Evolutionary conservation across 2,113 vertebrate genomes (phyloP), one percentile per base, ranked within the genome.

Genomic region (Stomatorhinus ivindoensis): DNA sequence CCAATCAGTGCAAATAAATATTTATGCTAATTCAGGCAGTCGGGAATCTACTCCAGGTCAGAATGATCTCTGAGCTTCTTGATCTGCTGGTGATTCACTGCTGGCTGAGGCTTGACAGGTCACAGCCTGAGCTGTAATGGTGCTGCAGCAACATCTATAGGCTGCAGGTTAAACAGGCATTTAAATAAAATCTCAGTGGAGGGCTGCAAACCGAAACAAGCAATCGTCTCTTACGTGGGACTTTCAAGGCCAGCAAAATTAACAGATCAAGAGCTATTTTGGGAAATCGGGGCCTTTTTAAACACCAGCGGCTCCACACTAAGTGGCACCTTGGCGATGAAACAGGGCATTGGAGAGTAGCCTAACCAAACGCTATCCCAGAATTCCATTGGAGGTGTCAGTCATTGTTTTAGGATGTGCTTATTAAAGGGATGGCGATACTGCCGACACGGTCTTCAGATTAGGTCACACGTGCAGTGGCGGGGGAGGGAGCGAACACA

Each of bases 1-100:
- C 73, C 10, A 89, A 94, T 94, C 91, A 87, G 93, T 93, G 92
- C 89, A 90, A 91, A 92, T 89, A 89, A 89, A 91, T 91, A 91
- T 91, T 47, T 84, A 47, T 84, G 44, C 17, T 47, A 47, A 47
- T 84, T 24, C 24, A 47, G 8, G 69, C 48, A 88, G 87, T 46
- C 58, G 53, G 48, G 89, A 85, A 47, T 44, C 27, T 15, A 35
- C 87, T 35, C 27, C 61, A 39, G 27, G 27, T 73, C 61, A 58
- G 65, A 31, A 88, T 58, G 65, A 69, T 69, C 76, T 47, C 21
- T 47, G 19, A 44, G 17, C 7, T 21, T 46, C 31, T 44, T 44
- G 31, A n/a, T 44, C 42, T 24, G 35, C 35, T 21, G 80, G 35
- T 44, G 80, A 83, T 42, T 83, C 11, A 83, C 5, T 15, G 19